Evolutionary conservation across 2,113 vertebrate genomes (phyloP).

Genomic region (Madoqua kirkii): DNA sequence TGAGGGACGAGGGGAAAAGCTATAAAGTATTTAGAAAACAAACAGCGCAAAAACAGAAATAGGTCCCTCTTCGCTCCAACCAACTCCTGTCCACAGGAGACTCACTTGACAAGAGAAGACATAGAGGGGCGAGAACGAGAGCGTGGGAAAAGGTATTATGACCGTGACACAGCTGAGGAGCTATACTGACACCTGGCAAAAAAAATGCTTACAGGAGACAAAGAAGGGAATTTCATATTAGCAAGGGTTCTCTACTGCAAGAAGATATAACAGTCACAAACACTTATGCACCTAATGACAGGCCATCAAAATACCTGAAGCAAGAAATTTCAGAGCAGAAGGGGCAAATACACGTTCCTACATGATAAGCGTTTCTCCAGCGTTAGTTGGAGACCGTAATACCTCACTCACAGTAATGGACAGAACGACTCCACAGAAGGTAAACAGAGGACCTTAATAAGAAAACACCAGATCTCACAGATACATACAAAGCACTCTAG

Average conservation of each 20-base stretch:
- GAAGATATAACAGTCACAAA: background rate
- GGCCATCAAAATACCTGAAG: background rate
- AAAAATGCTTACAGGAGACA: background rate
- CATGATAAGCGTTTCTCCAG: background rate
- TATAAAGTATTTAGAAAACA: background rate
- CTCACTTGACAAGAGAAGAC: background rate
- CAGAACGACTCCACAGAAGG: background rate
- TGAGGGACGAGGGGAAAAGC: background rate
- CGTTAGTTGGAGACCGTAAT: background rate
- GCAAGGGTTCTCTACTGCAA: background rate
- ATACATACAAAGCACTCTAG: background rate
- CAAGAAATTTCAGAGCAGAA: background rate
- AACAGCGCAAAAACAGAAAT: background rate
- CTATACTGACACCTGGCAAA: background rate
- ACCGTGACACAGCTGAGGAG: background rate
- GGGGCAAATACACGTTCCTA: background rate
- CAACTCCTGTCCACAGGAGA: background rate
- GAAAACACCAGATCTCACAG: background rate
- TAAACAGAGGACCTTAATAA: background rate
- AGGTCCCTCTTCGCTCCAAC: background rate
- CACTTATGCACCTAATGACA: background rate
- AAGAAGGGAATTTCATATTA: background rate
- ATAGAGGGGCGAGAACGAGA: background rate
- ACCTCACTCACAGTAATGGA: background rate
- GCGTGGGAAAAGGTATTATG: background rate